Conservation (phyloP, 2,113 vertebrate species). For the Phoenicopterus ruber region DNA sequence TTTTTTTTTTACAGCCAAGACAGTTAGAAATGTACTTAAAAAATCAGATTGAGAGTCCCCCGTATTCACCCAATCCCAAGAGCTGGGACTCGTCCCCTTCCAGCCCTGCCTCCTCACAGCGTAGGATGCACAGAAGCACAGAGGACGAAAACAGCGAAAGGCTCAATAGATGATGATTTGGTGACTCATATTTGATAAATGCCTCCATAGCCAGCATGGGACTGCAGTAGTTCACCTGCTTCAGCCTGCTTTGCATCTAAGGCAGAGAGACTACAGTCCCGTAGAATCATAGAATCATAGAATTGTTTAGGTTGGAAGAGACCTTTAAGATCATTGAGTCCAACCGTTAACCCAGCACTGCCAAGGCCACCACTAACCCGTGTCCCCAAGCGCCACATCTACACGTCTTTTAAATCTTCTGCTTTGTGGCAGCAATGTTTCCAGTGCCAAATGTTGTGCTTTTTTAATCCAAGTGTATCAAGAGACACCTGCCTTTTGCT, state of each 20-base stretch:
- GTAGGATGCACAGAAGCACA: background rate
- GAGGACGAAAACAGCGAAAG: background rate
- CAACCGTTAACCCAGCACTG: too few species aligned
- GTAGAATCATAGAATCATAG: too few species aligned
- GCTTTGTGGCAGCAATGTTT: background rate
- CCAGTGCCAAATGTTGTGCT: background rate
- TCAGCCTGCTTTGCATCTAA: background rate
- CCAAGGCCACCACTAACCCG: too few species aligned
- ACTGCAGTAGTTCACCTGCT: background rate
- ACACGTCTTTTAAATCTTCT: too few species aligned
- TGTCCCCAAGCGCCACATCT: too few species aligned
- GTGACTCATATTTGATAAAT: constrained; percentile 2
- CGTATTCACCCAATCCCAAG: background rate
- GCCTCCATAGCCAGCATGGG: too few species aligned
- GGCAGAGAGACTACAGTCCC: rapidly evolving
- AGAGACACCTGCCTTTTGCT: background rate
- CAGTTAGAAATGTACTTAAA: background rate
- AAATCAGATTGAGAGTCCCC: background rate
- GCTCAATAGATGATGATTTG: background rate
- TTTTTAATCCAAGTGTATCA: background rate
- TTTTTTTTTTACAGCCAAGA: background rate
- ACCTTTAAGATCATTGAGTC: too few species aligned
- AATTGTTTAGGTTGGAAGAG: too few species aligned
- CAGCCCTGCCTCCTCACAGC: background rate
- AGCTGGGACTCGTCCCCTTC: background rate